Evolutionary conservation across 2,888 invertebrate species (phyloP).

Genomic region (Sussaba pulchella): DNA sequence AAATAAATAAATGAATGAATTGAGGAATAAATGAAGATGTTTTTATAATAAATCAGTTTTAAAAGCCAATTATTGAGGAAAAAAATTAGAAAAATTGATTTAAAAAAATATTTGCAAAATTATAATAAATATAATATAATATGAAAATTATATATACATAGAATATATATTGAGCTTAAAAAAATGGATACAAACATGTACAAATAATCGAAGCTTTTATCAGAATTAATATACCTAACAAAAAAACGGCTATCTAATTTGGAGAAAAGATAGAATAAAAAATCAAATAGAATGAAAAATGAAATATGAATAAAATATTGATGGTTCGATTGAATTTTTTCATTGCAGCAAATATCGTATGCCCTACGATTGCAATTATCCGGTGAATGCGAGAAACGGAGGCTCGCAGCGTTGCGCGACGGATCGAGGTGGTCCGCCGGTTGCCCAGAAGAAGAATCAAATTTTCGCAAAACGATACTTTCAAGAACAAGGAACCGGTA

Average conservation of each 20-base stretch:
- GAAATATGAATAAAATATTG: no score
- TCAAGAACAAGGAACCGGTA: slow-evolving; percentile 86
- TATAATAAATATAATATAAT: not conserved
- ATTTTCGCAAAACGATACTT: slow-evolving; percentile 96
- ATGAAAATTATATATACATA: not conserved
- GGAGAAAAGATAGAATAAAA: no score
- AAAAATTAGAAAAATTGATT: not conserved
- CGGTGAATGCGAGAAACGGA: slow-evolving; percentile 82
- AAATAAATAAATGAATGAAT: no score
- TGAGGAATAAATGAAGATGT: no score
- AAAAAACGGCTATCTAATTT: no score
- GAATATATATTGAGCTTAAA: no score
- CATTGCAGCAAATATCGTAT: slow-evolving; percentile 89
- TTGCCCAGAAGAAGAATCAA: slow-evolving; percentile 96
- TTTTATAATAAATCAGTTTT: no score
- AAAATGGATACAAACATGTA: no score
- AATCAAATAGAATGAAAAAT: no score
- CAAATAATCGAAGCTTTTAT: no score
- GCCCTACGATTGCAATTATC: slow-evolving; percentile 90
- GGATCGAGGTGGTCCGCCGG: slow-evolving; percentile 86
- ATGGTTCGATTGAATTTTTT: no score
- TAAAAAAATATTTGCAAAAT: not conserved
- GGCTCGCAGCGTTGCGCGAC: slow-evolving; percentile 84
- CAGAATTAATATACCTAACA: no score
- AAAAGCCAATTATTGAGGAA: not conserved